Evolutionary conservation across 1,140 invertebrate genomes (phyloP).

Genomic region (Pectinophora gossypiella): DNA sequence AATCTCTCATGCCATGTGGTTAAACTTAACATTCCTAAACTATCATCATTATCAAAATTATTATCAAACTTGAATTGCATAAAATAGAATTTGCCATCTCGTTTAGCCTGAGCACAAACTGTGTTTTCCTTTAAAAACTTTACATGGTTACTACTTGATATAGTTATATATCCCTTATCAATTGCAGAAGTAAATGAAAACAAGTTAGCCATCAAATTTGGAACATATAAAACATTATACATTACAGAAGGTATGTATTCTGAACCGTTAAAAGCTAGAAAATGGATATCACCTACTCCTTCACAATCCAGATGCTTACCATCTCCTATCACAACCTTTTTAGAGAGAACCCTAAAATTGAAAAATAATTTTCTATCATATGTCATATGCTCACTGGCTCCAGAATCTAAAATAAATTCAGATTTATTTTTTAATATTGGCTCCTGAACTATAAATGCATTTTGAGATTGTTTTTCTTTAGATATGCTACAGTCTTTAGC

Average conservation of each 20-base stretch:
- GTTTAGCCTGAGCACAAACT: not conserved
- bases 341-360: not conserved
- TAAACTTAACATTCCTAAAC: too few relatives aligned
- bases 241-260: slow-evolving; percentile 6
- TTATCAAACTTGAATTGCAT: not conserved
- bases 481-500: not conserved
- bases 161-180: slow-evolving; percentile 15
- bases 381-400: slow-evolving; percentile 24
- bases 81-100: not conserved
- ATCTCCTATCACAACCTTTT: slow-evolving; percentile 15
- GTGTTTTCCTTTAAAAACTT: not conserved
- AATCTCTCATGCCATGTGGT: slow-evolving; percentile 34
- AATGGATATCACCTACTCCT: slow-evolving; percentile 13
- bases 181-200: slow-evolving; percentile 9
- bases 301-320: slow-evolving; percentile 1
- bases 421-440: not conserved
- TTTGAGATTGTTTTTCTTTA: not conserved
- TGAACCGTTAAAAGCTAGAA: slow-evolving; percentile 12
- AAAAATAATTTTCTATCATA: slow-evolving; percentile 9
- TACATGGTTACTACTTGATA: not conserved
- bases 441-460: slow-evolving; percentile 2
- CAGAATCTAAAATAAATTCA: slow-evolving; percentile 10
- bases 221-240: slow-evolving; percentile 20
- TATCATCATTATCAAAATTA: not conserved
- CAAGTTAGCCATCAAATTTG: slow-evolving; percentile 14